A percentile compares a stretch with the other conserved stretches of the same genome.
phyloP scores from a whole-genome alignment of 2,113 vertebrate genomes.

The Apteryx mantelli region DNA sequence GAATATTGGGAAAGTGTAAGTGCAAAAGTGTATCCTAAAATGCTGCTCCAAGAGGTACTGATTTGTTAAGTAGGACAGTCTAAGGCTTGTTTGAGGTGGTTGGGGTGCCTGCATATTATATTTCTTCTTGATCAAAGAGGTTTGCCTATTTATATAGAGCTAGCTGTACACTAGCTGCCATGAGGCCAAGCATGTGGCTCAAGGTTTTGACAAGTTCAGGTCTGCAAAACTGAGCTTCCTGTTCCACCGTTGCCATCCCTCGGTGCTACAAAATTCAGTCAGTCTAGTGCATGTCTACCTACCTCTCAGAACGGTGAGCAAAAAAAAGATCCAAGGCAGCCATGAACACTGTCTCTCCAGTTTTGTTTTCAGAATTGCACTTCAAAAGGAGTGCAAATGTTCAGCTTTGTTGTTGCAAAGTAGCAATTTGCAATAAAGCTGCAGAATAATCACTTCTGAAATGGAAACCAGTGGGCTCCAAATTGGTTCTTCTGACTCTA shows the following conservation, averaged over 20 bases:
- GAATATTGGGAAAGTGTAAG: neutral
- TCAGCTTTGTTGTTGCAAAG: neutral
- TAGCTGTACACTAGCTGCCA: neutral
- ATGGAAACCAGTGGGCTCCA: neutral
- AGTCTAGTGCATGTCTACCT: neutral
- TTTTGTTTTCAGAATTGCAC: neutral
- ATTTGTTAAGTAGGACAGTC: neutral
- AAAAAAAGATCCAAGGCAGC: neutral
- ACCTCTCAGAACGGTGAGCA: neutral
- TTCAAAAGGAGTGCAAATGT: neutral
- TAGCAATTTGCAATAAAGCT: slow-evolving; percentile 10
- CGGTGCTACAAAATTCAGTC: neutral
- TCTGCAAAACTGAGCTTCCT: neutral
- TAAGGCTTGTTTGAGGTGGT: neutral
- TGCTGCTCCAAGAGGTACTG: neutral
- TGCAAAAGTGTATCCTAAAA: neutral
- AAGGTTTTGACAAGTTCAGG: neutral
- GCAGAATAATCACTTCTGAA: slow-evolving; percentile 7
- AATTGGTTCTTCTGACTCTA: neutral
- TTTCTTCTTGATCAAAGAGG: neutral
- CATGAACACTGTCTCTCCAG: rapidly evolving
- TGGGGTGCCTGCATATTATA: neutral
- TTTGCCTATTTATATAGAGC: neutral
- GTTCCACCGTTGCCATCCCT: rapidly evolving
- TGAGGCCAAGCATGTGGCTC: neutral